Evolutionary conservation across 1,140 invertebrate genomes (phyloP), one percentile per base, ranked within the genome.

Genomic region (Pseudomyrmex flavicornis): DNA sequence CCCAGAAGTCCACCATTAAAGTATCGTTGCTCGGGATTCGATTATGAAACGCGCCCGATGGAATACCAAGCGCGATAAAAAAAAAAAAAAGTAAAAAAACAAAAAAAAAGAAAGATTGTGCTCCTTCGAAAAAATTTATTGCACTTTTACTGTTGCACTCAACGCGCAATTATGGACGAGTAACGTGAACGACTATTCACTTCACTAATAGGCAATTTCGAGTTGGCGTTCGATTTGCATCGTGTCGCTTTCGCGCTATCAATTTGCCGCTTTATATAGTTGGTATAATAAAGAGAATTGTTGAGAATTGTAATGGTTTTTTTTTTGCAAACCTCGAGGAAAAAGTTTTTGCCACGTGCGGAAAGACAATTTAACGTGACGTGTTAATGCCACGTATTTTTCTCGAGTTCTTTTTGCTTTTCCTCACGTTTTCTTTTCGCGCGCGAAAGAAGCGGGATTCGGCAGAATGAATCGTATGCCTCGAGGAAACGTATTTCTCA

Each of bases 401-500:
- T 61, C 66, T 62, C 7, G 10, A 20, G 48, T 17, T 59, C 58
- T 10, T 50, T 10, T 52, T 17, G 48, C 66, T 20, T 10, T 46
- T 73, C 44, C 22, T 62, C 58, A 50, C 79, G 35, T 56, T 83
- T 84, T 73, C 44, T 54, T 59, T 74, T 50, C 44, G 61, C 48
- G 54, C 65, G 52, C 52, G 44, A 69, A 69, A 44, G 65, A 52
- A 52, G 22, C 1, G 65, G 54, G 80, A 86, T 86, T 86, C 61
- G 73, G 56, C 26, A 50, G 72, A 80, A 80, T 80, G 76, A 80
- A 80, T 80, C 76, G 66, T 72, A 80, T 80, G 76, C 76, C 76
- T 61, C 76, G 66, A 59, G 76, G 76, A 72, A 84, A 62, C 74
- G 86, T 87, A 88, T 88, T 87, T 75, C 85, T 88, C 86, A 88